Evolutionary conservation across 2,888 invertebrate genomes (phyloP), one percentile per base, ranked within the genome.

Genomic region (Apotomis capreana): DNA sequence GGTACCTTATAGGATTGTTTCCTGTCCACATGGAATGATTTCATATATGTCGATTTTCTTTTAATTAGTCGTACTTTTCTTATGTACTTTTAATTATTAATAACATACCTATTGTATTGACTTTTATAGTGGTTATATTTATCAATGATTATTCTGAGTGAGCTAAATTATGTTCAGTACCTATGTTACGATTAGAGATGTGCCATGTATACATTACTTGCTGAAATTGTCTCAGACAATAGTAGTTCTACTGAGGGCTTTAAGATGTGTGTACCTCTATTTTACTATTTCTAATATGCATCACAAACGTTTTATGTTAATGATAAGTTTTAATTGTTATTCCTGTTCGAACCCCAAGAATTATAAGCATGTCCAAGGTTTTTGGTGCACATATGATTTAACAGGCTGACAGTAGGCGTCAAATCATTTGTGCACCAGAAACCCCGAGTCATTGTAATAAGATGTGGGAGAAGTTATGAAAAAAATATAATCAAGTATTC

Each of bases 1-100:
- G 84, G 89, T 92, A 92, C 90, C 91, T 90, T 89, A 87, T 89
- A 89, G 92, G 92, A 90, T 87, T 92, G 93, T 93, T 93, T 93
- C 93, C 93, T 93, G 93, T 92, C 92, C 90, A 87, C 80, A 78
- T 80, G 80, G 82, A 81, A 81, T 81, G 80, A 80, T 86, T 85
- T 84, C 79, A 80, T 82, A 80, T 86, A 83, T 87, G 89, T 90
- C 86, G 87, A 88, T 89, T 89, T 85, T 82, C 78, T 82, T 83
- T 81, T 86, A 83, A 83, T 85, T 82, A 79, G 84, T 87, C 84
- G 81, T 86, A 85, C 78, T 81, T 84, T 81, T 83, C 82, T 83
- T 87, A 78, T 75, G 80, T 81, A 82, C 75, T 73, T 78, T 78
- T 76, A 81, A 79, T 26, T 26, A 26, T 26, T 26, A 75, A 73